These are phyloP conservation scores for Hipposideros larvatus DNA, from an alignment of 2,797 vertebrate species.

Conservation along the genomic window DNA sequence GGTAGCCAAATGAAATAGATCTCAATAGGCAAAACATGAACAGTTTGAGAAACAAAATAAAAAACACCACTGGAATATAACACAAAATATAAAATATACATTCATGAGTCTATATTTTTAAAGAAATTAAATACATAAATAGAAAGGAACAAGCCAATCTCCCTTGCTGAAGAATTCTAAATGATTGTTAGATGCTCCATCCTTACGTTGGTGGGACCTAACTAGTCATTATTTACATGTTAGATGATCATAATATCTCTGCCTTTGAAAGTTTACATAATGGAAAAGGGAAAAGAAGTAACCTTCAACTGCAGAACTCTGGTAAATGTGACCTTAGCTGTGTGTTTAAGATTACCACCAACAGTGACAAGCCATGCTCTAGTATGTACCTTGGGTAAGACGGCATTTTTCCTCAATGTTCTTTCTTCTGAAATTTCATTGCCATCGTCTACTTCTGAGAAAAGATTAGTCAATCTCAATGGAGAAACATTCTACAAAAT, in stretches of 20 bases:
- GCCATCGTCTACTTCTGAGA: background rate
- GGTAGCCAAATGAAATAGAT: background rate
- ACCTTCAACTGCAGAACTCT: background rate
- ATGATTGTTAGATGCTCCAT: background rate
- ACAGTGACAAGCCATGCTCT: background rate
- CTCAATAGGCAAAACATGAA: background rate
- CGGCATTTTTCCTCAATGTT: background rate
- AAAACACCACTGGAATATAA: background rate
- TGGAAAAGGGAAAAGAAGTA: background rate
- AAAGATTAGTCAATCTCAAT: background rate
- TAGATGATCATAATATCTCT: background rate
- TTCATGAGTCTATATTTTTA: background rate
- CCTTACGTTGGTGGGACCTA: background rate
- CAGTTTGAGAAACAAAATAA: background rate
- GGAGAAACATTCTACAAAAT: background rate
- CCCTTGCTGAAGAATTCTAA: background rate
- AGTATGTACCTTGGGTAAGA: background rate
- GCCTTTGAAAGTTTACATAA: background rate
- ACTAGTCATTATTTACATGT: background rate
- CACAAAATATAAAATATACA: background rate
- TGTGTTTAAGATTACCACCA: background rate
- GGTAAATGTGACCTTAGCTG: background rate
- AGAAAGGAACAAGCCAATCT: background rate
- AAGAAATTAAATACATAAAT: background rate
- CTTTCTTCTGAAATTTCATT: background rate